Evolutionary conservation across 2,888 invertebrate species (phyloP).

Genomic region (Trachelus stipa): DNA sequence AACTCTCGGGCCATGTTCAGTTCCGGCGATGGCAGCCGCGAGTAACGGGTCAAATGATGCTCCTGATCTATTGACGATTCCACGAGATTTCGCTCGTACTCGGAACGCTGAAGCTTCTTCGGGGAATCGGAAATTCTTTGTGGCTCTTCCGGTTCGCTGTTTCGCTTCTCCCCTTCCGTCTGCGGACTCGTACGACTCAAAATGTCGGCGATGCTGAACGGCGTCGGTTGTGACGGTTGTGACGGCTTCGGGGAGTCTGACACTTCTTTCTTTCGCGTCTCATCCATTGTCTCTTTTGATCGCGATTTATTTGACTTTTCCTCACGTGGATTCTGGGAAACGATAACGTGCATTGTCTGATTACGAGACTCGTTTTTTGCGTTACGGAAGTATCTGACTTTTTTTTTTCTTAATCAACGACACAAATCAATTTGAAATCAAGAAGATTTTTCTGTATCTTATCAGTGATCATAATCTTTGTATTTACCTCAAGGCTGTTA

Average conservation of each 20-base stretch:
- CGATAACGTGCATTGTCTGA: neutral
- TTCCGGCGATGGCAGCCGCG: slow-evolving; percentile 50
- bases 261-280: slow-evolving; percentile 45
- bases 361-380: neutral
- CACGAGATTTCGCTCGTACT: slow-evolving; percentile 55
- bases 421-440: neutral
- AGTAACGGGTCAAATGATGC: slow-evolving; percentile 31
- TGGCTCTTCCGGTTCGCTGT: slow-evolving; percentile 27
- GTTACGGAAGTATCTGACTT: neutral
- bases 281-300: slow-evolving; percentile 30
- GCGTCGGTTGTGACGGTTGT: slow-evolving; percentile 53
- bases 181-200: slow-evolving; percentile 48
- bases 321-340: neutral
- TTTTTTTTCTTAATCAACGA: neutral
- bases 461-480: neutral
- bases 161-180: slow-evolving; percentile 34
- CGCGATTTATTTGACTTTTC: neutral
- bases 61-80: slow-evolving; percentile 19
- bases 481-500: neutral
- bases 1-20: slow-evolving; percentile 55
- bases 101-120: slow-evolving; percentile 49
- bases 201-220: slow-evolving; percentile 64
- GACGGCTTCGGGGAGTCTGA: slow-evolving; percentile 51
- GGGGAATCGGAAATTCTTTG: neutral
- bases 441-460: neutral